Evolutionary conservation across 2,113 vertebrate genomes (phyloP).

Genomic region (Stictonetta naevosa): DNA sequence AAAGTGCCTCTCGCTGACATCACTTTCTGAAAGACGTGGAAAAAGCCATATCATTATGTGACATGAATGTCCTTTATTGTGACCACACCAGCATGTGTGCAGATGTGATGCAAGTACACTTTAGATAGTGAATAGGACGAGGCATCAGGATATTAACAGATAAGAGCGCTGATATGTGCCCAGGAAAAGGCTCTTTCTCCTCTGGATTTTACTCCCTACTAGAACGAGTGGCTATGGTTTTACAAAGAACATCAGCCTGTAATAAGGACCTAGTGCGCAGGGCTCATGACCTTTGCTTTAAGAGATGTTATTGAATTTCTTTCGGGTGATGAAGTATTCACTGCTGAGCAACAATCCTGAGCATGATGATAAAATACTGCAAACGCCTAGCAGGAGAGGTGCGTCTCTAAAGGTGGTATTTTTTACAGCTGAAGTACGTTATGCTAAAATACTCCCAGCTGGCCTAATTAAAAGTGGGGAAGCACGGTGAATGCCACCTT

Average conservation of each 20-base stretch:
- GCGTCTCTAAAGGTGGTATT: constrained; percentile 33
- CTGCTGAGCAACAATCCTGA: constrained; percentile 2
- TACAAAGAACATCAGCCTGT: background rate
- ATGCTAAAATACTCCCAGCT: constrained; percentile 44
- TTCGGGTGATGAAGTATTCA: background rate
- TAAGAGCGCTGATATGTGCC: background rate
- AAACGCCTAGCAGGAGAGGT: constrained; percentile 14
- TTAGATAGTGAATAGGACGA: background rate
- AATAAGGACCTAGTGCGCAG: background rate
- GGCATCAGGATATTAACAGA: background rate
- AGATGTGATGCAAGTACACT: background rate
- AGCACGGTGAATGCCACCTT: background rate
- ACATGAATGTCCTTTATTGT: accelerated
- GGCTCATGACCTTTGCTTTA: background rate
- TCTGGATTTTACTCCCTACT: background rate
- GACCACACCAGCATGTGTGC: background rate
- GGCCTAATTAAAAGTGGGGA: constrained; percentile 62
- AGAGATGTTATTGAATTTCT: background rate
- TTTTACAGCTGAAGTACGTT: constrained; percentile 46
- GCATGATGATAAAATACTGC: constrained; percentile 6
- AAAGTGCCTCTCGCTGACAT: background rate
- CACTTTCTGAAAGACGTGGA: background rate
- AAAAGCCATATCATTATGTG: background rate
- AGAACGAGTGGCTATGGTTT: background rate
- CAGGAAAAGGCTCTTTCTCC: background rate